phyloP scores from a whole-genome alignment of 2,113 vertebrate genomes.

The Orientallactaga bullata region DNA sequence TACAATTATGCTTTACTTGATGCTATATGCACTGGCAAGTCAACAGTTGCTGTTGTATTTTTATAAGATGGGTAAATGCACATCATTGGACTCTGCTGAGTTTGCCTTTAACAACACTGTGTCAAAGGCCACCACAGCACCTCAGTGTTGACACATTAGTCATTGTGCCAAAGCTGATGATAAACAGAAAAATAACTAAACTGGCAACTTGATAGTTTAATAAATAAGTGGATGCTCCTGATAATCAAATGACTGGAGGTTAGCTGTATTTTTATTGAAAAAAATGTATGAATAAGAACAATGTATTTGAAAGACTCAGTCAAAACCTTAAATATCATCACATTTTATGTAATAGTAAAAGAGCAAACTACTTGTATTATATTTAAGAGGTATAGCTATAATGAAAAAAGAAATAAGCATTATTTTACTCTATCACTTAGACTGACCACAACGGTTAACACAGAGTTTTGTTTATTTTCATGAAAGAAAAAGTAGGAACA shows the following conservation, averaged over 20 bases:
- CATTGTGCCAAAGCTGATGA: conserved; percentile 9
- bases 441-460: neutral
- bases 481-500: neutral
- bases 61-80: conserved; percentile 61
- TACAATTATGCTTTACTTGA: conserved; percentile 47
- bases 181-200: neutral
- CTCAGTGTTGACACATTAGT: conserved; percentile 60
- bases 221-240: neutral
- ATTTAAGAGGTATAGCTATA: neutral
- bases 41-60: conserved; percentile 70
- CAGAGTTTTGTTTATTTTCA: neutral
- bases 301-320: neutral
- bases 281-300: neutral
- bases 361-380: neutral
- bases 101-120: conserved; percentile 62
- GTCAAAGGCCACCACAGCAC: conserved; percentile 58
- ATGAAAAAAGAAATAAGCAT: neutral
- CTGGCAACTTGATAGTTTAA: neutral
- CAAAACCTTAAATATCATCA: neutral
- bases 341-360: neutral
- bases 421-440: neutral
- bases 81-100: conserved; percentile 71
- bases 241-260: neutral
- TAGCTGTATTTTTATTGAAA: neutral
- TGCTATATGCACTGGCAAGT: conserved; percentile 51